These are phyloP conservation scores for Pedionomus torquatus DNA, from an alignment of 2,113 vertebrate species.

Conservation along the genomic window DNA sequence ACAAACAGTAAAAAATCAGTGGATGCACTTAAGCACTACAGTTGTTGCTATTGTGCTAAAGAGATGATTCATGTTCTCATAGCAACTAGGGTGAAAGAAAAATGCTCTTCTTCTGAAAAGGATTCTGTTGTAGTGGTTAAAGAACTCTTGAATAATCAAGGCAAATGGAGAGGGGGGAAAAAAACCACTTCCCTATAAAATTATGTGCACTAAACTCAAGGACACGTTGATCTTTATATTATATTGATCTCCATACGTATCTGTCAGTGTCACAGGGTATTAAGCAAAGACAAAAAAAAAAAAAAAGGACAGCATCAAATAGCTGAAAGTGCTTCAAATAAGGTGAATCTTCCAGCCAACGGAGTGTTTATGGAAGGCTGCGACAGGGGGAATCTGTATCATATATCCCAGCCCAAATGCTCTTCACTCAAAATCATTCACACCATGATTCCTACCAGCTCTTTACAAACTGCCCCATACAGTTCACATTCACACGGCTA, in stretches of 20 bases:
- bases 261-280: neutral
- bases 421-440: neutral
- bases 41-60: constrained; percentile 81
- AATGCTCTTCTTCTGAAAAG: constrained; percentile 71
- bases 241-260: neutral
- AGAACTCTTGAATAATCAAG: constrained; percentile 79
- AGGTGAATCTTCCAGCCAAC: neutral
- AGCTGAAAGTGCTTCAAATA: neutral
- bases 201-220: constrained; percentile 62
- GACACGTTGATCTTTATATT: constrained; percentile 49
- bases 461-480: constrained; percentile 19
- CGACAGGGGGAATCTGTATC: neutral
- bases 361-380: neutral
- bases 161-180: constrained; percentile 67
- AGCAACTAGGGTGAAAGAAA: constrained; percentile 71
- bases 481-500: constrained; percentile 9
- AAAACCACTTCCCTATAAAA: constrained; percentile 63
- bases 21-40: constrained; percentile 77
- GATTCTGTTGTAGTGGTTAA: constrained; percentile 76
- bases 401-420: neutral
- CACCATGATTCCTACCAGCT: neutral
- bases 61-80: constrained; percentile 83
- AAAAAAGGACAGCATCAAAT: neutral
- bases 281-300: neutral
- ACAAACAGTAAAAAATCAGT: constrained; percentile 84